A percentile compares a stretch with the other conserved stretches of the same genome.
These are phyloP conservation scores for Melitaea athalia DNA, from an alignment of 2,888 invertebrate genomes.

Conservation along the genomic window DNA sequence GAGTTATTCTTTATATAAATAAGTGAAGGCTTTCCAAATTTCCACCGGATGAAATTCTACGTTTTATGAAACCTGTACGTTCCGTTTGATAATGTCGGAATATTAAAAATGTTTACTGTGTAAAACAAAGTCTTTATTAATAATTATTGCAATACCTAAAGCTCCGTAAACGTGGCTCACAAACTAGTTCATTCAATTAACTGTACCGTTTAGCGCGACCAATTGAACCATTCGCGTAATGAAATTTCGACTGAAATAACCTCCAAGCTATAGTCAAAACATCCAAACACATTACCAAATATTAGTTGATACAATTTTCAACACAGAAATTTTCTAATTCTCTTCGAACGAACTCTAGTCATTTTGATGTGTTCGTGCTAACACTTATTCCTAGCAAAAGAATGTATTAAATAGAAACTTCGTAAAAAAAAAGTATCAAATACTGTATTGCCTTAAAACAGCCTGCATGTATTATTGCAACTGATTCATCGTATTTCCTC, in stretches of 20 bases:
- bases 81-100: neutral
- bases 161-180: constrained; percentile 52
- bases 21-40: constrained; percentile 35
- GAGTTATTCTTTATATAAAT: constrained; percentile 44
- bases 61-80: constrained; percentile 13
- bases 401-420: neutral
- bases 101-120: neutral
- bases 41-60: constrained; percentile 22
- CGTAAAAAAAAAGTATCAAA: neutral
- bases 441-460: neutral
- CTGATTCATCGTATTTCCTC: constrained; percentile 18
- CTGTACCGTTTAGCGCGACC: constrained; percentile 50
- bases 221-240: constrained; percentile 61
- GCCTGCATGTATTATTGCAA: constrained; percentile 1
- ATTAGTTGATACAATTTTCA: constrained; percentile 20
- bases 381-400: neutral
- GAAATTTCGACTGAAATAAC: constrained; percentile 55
- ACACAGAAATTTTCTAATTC: constrained; percentile 6
- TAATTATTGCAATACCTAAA: constrained; percentile 14
- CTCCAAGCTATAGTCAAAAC: constrained; percentile 34
- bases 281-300: constrained; percentile 24
- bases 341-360: neutral
- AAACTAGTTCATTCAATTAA: constrained; percentile 68
- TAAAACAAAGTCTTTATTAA: constrained; percentile 1
- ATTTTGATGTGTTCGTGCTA: neutral